A percentile compares a stretch with the other conserved stretches of the same genome.
These are phyloP conservation scores for Misgurnus anguillicaudatus DNA, from an alignment of 2,113 vertebrate genomes.

Conservation along the genomic window DNA sequence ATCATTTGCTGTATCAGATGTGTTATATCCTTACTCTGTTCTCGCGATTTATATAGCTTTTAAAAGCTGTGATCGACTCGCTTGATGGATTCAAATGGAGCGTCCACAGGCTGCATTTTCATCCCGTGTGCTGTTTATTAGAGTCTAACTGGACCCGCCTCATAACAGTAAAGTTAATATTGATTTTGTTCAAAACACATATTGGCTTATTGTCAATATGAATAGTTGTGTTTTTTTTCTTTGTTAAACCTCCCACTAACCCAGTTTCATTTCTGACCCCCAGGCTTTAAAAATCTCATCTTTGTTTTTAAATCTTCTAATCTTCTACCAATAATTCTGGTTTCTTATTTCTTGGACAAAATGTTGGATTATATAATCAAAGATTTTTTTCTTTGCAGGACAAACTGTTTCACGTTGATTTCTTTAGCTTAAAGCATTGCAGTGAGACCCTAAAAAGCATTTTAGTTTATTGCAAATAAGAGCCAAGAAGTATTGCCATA, in stretches of 20 bases:
- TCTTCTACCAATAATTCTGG: background rate
- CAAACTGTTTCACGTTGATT: slow-evolving; percentile 47
- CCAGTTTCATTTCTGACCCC: background rate
- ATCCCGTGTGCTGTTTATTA: slow-evolving; percentile 13
- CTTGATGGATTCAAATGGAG: slow-evolving; percentile 59
- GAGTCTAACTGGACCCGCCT: background rate
- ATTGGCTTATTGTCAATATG: slow-evolving; percentile 9
- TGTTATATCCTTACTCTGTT: slow-evolving; percentile 60
- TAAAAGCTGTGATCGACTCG: slow-evolving; percentile 49
- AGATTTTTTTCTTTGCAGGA: slow-evolving; percentile 45
- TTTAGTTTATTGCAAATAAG: slow-evolving; percentile 60
- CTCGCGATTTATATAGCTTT: slow-evolving; percentile 66
- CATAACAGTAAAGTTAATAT: slow-evolving; percentile 34
- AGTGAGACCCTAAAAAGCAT: slow-evolving; percentile 52
- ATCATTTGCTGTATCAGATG: slow-evolving; percentile 65
- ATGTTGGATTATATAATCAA: background rate
- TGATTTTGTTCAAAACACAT: slow-evolving; percentile 30
- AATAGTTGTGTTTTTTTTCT: slow-evolving; percentile 4
- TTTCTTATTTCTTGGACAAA: background rate
- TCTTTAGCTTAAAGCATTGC: slow-evolving; percentile 48
- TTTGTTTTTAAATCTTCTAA: background rate
- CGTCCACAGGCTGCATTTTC: background rate
- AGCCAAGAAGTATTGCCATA: slow-evolving; percentile 60
- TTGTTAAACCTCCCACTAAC: too few species aligned
- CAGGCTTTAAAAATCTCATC: background rate